Conservation (phyloP, 1,140 invertebrate species). For the Dysdera silvatica region DNA sequence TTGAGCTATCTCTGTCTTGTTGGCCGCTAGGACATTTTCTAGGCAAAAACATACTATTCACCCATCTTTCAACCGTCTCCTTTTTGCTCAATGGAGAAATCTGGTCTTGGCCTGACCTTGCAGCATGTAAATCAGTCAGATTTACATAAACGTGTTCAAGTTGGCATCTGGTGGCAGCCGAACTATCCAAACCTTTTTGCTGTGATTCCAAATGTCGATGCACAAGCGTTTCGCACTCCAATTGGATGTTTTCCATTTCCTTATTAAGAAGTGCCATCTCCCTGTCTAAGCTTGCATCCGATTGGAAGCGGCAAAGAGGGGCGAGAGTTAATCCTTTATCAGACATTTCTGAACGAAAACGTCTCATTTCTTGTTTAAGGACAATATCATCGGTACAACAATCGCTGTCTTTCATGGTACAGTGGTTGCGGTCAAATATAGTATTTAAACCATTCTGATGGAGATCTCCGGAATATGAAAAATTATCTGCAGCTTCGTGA, state of each 20-base stretch:
- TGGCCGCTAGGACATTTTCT: constrained; percentile 29
- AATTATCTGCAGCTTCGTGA: constrained; percentile 33
- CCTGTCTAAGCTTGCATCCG: constrained; percentile 46
- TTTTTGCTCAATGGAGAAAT: constrained; percentile 24
- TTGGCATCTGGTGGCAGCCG: constrained; percentile 40
- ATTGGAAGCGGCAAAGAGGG: constrained; percentile 29
- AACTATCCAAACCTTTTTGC: constrained; percentile 20
- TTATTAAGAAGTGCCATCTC: constrained; percentile 49
- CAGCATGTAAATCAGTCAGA: constrained; percentile 57
- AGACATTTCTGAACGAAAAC: no score
- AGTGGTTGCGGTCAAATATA: no score
- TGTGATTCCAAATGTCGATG: constrained; percentile 32
- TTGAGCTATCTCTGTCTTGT: constrained; percentile 55
- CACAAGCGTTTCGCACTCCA: constrained; percentile 47
- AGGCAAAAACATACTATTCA: constrained; percentile 32
- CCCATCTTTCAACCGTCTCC: constrained; percentile 32
- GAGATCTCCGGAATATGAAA: not conserved
- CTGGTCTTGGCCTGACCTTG: constrained; percentile 53
- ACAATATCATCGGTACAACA: no score
- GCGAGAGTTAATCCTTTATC: no score
- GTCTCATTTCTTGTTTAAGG: no score
- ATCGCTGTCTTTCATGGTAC: no score
- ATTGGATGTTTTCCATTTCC: constrained; percentile 52
- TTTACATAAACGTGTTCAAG: constrained; percentile 56
- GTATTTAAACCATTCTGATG: no score